A percentile compares a stretch with the other conserved stretches of the same genome.
Conservation (phyloP, 2,113 vertebrate species). For the Amphilophus citrinellus region DNA sequence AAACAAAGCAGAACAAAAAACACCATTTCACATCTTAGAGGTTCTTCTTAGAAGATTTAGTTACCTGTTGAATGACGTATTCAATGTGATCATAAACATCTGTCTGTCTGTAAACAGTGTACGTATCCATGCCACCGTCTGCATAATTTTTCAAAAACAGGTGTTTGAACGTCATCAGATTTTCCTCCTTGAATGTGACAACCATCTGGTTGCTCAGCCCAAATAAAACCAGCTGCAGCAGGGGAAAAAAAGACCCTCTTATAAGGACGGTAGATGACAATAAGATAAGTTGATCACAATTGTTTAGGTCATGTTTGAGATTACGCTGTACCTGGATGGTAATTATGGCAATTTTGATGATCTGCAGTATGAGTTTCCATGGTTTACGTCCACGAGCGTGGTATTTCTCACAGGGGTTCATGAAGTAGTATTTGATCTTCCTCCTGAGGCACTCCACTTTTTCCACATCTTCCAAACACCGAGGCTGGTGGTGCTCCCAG, state of each 20-base stretch:
- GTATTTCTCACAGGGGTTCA: slow-evolving; percentile 96
- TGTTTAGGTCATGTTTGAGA: background rate
- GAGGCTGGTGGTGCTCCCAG: slow-evolving; percentile 38
- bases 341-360: slow-evolving; percentile 92
- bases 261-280: background rate
- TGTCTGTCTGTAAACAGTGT: slow-evolving; percentile 88
- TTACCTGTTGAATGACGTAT: slow-evolving; percentile 87
- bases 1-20: background rate
- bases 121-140: slow-evolving; percentile 82
- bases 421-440: slow-evolving; percentile 93
- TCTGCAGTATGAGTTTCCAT: slow-evolving; percentile 92
- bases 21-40: background rate
- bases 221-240: slow-evolving; percentile 89
- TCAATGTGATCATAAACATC: slow-evolving; percentile 89
- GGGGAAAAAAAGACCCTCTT: background rate
- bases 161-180: slow-evolving; percentile 90
- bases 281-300: background rate
- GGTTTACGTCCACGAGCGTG: slow-evolving; percentile 91
- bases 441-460: slow-evolving; percentile 85
- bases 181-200: slow-evolving; percentile 93
- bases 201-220: slow-evolving; percentile 96
- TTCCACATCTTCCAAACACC: slow-evolving; percentile 63
- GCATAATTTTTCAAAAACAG: slow-evolving; percentile 90
- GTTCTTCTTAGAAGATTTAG: background rate
- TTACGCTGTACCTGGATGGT: slow-evolving; percentile 86